Base-by-base conservation (phyloP, 2,888 invertebrate genomes). In the Thymelicus sylvestris region DNA sequence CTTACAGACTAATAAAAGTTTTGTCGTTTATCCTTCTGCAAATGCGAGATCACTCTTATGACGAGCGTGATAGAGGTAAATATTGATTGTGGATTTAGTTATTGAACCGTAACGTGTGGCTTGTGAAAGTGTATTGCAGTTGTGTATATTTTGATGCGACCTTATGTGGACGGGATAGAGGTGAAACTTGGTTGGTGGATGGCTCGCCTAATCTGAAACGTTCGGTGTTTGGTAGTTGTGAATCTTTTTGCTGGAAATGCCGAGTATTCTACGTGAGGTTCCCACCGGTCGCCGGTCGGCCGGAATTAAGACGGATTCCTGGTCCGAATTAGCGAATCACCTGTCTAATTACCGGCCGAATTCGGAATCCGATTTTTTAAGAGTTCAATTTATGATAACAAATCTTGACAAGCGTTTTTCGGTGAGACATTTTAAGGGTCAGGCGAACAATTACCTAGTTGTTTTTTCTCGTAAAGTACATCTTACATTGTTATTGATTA, bases 241-340 rank as follows among this genome's bases (percentile, higher is more conserved):
- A 39, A 15, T 50, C 41, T 60, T 70, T 70, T 70, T 70, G 65
- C 60, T 64, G 3, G 47, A 70, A 83, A 92, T 93, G 85, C 91
- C 91, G 85, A 86, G 85, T 83, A 83, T 82, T 83, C 89, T 88
- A 93, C 93, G 93, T 93, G 93, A 93, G 86, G 89, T 93, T 93
- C 93, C 90, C 93, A 93, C 93, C 89, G 82, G 44, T 12, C 44
- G 44, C 44, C 44, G 44, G 77, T 75, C 79, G 80, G 81, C 77
- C 80, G 80, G 86, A 85, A 87, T 86, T 85, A 86, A 87, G 87
- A 84, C 86, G 88, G 83, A 92, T 92, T 91, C 93, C 85, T 87
- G 86, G 84, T 84, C 80, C 84, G 90, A 91, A 93, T 93, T 92
- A 93, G 88, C 90, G 90, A 90, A 91, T 92, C 92, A 92, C 92